Base-by-base conservation (phyloP, 2,797 vertebrate species). In the Acanthiza pusilla region DNA sequence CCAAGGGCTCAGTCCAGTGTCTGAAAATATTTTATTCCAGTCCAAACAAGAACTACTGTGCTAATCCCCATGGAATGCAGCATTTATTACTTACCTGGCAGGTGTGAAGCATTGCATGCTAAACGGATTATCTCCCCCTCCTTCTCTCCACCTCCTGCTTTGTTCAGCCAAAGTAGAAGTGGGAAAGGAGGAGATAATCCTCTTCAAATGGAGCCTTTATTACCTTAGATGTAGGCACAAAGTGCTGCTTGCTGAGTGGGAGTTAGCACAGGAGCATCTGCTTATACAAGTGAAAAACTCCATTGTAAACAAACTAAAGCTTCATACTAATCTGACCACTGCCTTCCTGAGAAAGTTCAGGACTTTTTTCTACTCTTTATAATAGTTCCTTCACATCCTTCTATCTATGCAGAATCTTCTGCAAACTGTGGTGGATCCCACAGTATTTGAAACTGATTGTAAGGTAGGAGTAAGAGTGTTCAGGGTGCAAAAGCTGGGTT, bases 31-130 rank as follows among this genome's bases (percentile, higher is more conserved):
- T 95, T 91, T 73, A 85, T 91, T 95, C 62, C 47, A 60, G 27
- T 89, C 57, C 79, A 85, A 66, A 93, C 50, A 96, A 90, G 67
- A 79, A 71, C 36, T 80, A 80, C 42, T 78, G 47, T 84, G 65
- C 38, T 96, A 96, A 96, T 96, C 95, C 81, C 86, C 17, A 32
- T 42, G 77, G 88, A 94, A 94, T 88, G n/a, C 42, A 85, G 30
- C 76, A 78, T 96, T 96, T 96, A 96, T 94, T 96, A 91, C 81
- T 83, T 93, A 94, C 85, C 94, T 94, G 85, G 88, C 65, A 93
- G 85, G 82, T 95, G 74, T 63, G 80, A 95, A 89, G 57, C 53
- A 45, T 57, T 88, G 88, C 79, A 89, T 94, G 92, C 79, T 93
- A 94, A 96, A 91, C 0, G 30, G 91, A 95, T 96, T 96, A 95